A percentile compares a stretch with the other conserved stretches of the same genome.
Conservation (phyloP, 2,113 vertebrate genomes). For the Xenus cinereus region DNA sequence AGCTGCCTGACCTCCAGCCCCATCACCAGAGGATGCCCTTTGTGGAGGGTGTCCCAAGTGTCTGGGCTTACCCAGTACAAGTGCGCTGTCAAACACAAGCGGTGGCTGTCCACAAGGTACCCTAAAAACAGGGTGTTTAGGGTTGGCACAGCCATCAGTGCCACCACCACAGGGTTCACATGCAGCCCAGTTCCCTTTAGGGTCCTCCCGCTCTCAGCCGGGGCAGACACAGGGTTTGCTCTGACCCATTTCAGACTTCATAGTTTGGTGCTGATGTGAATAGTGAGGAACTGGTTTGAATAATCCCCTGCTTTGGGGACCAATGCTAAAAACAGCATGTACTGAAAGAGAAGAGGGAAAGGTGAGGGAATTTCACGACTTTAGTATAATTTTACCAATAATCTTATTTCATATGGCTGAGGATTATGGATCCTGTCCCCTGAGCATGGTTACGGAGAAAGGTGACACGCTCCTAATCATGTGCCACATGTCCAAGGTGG, state of each 20-base stretch:
- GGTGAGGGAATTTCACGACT: neutral
- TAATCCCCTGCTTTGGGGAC: neutral
- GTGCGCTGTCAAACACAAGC: rapidly evolving
- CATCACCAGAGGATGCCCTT: neutral
- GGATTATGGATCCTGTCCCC: neutral
- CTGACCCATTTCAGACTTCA: neutral
- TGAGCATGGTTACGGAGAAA: neutral
- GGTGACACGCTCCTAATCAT: neutral
- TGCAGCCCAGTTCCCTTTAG: neutral
- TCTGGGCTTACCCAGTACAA: neutral
- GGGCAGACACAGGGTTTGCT: neutral
- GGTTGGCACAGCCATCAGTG: neutral
- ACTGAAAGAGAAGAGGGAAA: neutral
- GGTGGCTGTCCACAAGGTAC: neutral
- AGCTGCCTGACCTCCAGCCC: neutral
- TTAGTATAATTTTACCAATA: neutral
- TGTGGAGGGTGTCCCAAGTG: neutral
- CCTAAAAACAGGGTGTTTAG: neutral
- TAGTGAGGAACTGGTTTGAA: neutral
- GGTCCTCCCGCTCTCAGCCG: neutral
- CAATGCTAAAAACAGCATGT: neutral
- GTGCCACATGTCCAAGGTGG: neutral
- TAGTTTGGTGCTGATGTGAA: neutral
- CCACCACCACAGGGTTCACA: neutral
- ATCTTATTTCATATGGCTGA: neutral